A percentile compares a stretch with the other conserved stretches of the same genome.
phyloP scores from a whole-genome alignment of 2,797 vertebrate genomes.

The Acropternis orthonyx region DNA sequence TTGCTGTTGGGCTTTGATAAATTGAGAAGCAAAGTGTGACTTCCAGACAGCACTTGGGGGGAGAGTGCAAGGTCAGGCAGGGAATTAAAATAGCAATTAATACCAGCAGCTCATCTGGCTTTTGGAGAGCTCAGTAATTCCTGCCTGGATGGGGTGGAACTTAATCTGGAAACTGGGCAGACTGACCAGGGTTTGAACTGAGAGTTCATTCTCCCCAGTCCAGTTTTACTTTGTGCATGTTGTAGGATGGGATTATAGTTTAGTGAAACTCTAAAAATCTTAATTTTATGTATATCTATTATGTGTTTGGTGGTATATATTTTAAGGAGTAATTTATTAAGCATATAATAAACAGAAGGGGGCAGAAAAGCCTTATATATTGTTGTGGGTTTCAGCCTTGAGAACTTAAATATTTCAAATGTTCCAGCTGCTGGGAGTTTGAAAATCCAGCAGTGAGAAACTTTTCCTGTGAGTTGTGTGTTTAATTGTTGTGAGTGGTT shows the following conservation, averaged over 20 bases:
- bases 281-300: no score
- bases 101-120: not conserved
- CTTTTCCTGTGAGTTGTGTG: not conserved
- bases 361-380: slow-evolving; percentile 54
- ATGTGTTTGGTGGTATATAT: not conserved
- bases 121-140: not conserved
- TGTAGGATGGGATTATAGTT: not conserved
- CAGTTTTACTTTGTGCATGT: not conserved
- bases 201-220: not conserved
- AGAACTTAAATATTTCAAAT: not conserved
- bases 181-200: slow-evolving; percentile 43
- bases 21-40: not conserved
- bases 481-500: not conserved
- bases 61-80: not conserved
- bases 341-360: slow-evolving; percentile 55
- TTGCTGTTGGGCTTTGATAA: slow-evolving; percentile 12
- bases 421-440: not conserved
- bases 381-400: not conserved
- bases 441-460: not conserved
- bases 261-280: not conserved
- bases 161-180: not conserved
- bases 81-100: not conserved
- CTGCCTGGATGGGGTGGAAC: not conserved
- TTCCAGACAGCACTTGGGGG: not conserved
- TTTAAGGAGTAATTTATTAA: not conserved